Evolutionary conservation across 2,888 invertebrate genomes (phyloP), one percentile per base, ranked within the genome.

Genomic region (Xestia rhomboidea): DNA sequence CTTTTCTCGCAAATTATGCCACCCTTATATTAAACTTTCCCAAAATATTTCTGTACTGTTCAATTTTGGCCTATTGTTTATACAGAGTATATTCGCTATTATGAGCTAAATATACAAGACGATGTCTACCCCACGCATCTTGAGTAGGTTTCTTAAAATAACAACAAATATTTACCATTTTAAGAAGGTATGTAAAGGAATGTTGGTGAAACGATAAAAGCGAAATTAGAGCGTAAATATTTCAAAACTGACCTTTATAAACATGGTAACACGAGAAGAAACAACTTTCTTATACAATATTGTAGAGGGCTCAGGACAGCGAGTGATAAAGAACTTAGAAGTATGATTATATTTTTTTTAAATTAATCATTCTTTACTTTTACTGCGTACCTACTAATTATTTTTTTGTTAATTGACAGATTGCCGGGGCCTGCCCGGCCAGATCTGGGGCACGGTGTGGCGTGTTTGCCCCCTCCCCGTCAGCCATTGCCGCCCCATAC

Each of bases 401-500:
- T 38, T 60, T 73, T 77, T 77, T 68, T 62, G 68, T 74, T 73
- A 68, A 77, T 87, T 86, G 79, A 49, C 82, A 96, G 97, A 77
- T 90, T 97, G 77, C 97, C 97, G 38, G 86, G 83, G 38, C 87
- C 94, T 13, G 96, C 95, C 0, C 90, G 95, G 24, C 93, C 92
- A 44, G 90, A 95, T 79, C 79, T 96, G 8, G 96, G 96, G 87
- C 97, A 97, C 69, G 97, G 98, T 0, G 97, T 98, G 77, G 99
- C 98, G 15, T 99, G 99, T 90, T 95, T 99, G 73, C 99, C 99
- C 0, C 95, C 96, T n/a, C 97, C 97, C 5, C 97, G 96, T 73
- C 98, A 98, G 89, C 96, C 97, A 0, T 95, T 98, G 75, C 97
- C 98, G 0, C 96, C 97, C 8, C 97, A 95, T 94, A 97, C 93